Conservation (phyloP, 2,113 vertebrate genomes). For the Sialia sialis region DNA sequence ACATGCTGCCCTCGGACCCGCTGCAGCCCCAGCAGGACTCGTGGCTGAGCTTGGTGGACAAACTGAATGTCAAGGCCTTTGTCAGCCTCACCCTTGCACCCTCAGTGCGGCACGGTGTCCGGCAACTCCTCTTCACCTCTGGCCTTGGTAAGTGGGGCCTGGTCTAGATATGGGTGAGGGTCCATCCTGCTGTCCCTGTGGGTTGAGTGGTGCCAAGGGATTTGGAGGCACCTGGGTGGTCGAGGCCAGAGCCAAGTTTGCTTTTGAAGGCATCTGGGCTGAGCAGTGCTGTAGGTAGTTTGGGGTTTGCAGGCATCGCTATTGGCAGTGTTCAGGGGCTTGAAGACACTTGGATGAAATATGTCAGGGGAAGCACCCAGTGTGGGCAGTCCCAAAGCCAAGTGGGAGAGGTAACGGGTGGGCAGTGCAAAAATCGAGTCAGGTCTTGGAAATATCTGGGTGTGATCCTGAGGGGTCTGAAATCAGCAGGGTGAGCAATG, state of each 20-base stretch:
- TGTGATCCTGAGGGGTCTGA: background rate
- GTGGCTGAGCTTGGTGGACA: conserved; percentile 87
- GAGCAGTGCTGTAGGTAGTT: background rate
- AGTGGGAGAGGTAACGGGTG: background rate
- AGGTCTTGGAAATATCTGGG: background rate
- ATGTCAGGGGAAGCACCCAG: rapidly evolving
- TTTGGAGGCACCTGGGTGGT: background rate
- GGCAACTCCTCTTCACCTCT: conserved; percentile 90
- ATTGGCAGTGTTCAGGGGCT: background rate
- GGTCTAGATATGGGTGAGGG: background rate
- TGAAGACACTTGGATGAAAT: background rate
- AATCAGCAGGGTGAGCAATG: background rate
- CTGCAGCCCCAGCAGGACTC: conserved; percentile 86
- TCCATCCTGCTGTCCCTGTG: rapidly evolving
- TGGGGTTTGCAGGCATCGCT: background rate
- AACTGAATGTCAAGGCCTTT: conserved; percentile 89
- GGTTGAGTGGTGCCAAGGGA: background rate
- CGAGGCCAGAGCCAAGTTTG: rapidly evolving
- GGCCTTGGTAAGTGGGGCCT: conserved; percentile 80
- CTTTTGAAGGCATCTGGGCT: background rate
- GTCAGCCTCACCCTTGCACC: conserved; percentile 85
- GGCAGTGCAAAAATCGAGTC: background rate
- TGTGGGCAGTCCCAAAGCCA: background rate
- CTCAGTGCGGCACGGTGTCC: conserved; percentile 82
- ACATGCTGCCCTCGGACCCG: conserved; percentile 81